Evolutionary conservation across 2,888 invertebrate species (phyloP), one percentile per base, ranked within the genome.

Genomic region (Aproaerema taeniolella): DNA sequence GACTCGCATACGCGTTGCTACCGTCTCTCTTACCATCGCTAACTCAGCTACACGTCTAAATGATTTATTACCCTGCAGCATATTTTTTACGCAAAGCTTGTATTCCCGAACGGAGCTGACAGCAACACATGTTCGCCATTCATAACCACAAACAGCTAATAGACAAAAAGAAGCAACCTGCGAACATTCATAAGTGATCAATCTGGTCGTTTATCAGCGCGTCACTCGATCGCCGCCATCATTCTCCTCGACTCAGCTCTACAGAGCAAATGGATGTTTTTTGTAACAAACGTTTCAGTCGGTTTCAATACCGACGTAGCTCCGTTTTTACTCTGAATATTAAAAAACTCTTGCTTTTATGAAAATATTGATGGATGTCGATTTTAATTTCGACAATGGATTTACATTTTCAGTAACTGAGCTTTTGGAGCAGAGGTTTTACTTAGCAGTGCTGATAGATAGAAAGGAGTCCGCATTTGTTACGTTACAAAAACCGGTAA

Each of bases 281-380:
- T 62, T 61, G 55, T 58, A 55, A 56, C 52, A 55, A 62, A 63
- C 50, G 57, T 60, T 52, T 56, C 46, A 50, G 50, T 60, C 53
- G 55, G 50, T 50, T 50, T 58, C 50, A 55, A 58, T n/a, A 58
- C 48, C 46, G 42, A 49, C 2, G 29, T 3, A 13, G 30, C 2
- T 2, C 5, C 14, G 15, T 16, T 31, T 15, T 31, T 31, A n/a
- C n/a, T 16, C 12, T 30, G 4, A 28, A 30, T 30, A 26, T 5
- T 6, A n/a, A 29, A 29, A 29, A 6, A 33, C 24, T 33, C 32
- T 10, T 8, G 3, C 10, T 13, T n/a, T 1, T 24, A n/a, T 24
- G 17, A 33, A 20, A 25, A 33, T 25, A 13, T 24, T 25, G 33
- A 33, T 24, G 33, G 33, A 12, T 33, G 24, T n/a, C 25, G 25